Evolutionary conservation across 2,797 vertebrate genomes (phyloP).

Genomic region (Syngnathus acus): DNA sequence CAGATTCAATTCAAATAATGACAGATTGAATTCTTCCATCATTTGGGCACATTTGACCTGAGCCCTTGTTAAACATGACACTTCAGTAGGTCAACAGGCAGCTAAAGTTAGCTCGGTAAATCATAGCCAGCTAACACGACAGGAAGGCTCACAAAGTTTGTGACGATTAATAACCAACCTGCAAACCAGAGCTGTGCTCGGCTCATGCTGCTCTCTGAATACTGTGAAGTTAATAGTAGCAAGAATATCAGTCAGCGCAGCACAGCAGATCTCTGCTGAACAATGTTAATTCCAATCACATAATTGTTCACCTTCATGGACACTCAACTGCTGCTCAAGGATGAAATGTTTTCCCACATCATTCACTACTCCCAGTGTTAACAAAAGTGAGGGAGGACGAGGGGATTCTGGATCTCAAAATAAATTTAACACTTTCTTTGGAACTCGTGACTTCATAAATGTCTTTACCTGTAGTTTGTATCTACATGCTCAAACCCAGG

Average conservation of each 20-base stretch:
- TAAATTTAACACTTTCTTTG: neutral
- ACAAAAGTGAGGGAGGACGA: neutral
- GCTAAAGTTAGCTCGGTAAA: neutral
- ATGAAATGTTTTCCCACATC: neutral
- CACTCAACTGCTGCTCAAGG: neutral
- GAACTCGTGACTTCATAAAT: neutral
- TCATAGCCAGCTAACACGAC: neutral
- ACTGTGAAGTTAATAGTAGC: neutral
- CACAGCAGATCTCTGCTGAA: neutral
- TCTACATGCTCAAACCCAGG: constrained; percentile 39
- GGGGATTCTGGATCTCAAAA: too few species aligned
- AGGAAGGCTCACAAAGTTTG: neutral
- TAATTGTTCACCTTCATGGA: neutral
- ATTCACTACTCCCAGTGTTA: neutral
- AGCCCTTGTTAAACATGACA: neutral
- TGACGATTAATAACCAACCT: neutral
- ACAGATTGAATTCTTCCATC: neutral
- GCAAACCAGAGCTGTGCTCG: neutral
- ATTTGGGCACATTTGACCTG: neutral
- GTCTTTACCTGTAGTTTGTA: constrained; percentile 21
- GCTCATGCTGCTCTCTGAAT: neutral
- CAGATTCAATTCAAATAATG: neutral
- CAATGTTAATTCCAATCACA: neutral
- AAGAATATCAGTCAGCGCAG: neutral
- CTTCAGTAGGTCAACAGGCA: constrained; percentile 1